Evolutionary conservation across 2,113 vertebrate genomes (phyloP).

Genomic region (Melanerpes formicivorus): DNA sequence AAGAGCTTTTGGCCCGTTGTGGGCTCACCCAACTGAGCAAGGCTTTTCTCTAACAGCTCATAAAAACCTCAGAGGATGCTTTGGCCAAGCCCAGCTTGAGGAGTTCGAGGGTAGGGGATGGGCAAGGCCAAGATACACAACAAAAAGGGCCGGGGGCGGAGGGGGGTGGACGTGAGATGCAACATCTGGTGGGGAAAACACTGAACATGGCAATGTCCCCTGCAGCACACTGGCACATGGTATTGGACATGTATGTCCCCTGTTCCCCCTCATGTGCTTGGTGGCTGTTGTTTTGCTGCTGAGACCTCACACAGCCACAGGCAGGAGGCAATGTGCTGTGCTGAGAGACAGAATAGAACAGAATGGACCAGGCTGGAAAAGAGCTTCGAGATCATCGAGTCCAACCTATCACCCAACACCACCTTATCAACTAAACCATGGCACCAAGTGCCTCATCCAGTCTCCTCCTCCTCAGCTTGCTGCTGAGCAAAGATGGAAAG

Average conservation of each 20-base stretch:
- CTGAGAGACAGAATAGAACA: not conserved
- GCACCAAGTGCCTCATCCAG: too few relatives aligned
- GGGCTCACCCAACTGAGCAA: not conserved
- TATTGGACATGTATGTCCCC: accelerated
- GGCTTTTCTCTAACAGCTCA: not conserved
- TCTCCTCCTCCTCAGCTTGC: too few relatives aligned
- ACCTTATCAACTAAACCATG: too few relatives aligned
- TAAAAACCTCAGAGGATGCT: not conserved
- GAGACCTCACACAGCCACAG: accelerated
- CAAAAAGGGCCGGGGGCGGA: too few relatives aligned
- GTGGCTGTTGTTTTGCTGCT: not conserved
- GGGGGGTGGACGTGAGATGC: accelerated
- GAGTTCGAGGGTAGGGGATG: accelerated
- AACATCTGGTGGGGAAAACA: accelerated
- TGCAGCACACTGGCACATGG: accelerated
- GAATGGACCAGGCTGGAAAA: too few relatives aligned
- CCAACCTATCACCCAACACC: too few relatives aligned
- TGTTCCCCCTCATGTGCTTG: accelerated
- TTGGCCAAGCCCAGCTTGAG: not conserved
- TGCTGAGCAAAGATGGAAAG: not conserved
- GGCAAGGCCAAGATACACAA: accelerated
- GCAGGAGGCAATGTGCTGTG: too few relatives aligned
- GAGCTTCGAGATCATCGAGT: too few relatives aligned
- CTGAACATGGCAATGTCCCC: accelerated
- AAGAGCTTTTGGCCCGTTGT: not conserved